phyloP scores from a whole-genome alignment of 2,888 invertebrate species.

The Caenorhabditis japonica region DNA sequence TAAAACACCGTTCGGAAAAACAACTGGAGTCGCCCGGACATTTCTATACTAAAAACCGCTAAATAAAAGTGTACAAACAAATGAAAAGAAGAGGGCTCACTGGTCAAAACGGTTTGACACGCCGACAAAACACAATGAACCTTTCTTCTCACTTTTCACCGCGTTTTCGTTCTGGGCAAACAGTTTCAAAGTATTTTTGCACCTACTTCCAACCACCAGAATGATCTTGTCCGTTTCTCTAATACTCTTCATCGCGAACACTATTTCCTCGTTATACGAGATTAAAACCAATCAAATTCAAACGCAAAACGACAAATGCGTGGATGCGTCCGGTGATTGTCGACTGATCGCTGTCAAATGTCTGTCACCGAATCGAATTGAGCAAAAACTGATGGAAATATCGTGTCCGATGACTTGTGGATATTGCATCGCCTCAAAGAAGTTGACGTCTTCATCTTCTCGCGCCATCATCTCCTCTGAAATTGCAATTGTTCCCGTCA shows the following conservation, averaged over 20 bases:
- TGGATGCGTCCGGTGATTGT: constrained; percentile 36
- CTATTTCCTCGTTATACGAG: constrained; percentile 6
- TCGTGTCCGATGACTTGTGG: constrained; percentile 47
- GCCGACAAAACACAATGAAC: not conserved
- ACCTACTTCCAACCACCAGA: no score
- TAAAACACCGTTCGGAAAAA: no score
- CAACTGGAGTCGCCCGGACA: no score
- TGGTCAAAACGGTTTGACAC: not conserved
- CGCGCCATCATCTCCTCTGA: constrained; percentile 1
- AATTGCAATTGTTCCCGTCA: constrained; percentile 5
- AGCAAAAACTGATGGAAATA: constrained; percentile 49
- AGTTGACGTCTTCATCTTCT: not conserved
- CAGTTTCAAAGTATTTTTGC: no score
- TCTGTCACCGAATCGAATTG: constrained; percentile 50
- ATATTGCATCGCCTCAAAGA: constrained; percentile 22
- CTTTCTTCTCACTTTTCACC: constrained; percentile 2
- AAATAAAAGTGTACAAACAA: no score
- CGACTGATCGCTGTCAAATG: constrained; percentile 44
- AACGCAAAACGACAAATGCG: no score
- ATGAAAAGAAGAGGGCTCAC: no score
- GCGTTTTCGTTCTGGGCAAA: constrained; percentile 21
- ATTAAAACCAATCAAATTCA: no score
- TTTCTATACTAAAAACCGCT: no score
- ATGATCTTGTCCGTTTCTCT: no score
- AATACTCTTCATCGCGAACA: no score